phyloP scores from a whole-genome alignment of 2,113 vertebrate species.

The Castor canadensis region DNA sequence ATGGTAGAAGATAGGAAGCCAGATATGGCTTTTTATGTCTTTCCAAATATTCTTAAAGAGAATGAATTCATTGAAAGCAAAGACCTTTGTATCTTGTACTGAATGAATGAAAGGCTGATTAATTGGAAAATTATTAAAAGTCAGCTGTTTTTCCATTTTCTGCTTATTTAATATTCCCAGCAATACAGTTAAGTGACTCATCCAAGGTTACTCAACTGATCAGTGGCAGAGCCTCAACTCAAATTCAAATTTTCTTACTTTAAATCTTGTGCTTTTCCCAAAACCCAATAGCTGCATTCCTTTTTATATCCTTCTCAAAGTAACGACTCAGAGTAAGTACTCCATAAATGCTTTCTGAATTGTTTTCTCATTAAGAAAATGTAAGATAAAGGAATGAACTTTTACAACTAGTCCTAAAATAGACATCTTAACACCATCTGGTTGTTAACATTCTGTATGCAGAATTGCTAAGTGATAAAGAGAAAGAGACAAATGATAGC shows the following conservation, averaged over 20 bases:
- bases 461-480: constrained; percentile 57
- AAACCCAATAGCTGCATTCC: constrained; percentile 9
- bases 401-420: constrained; percentile 72
- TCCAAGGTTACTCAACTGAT: constrained; percentile 26
- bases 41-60: constrained; percentile 44
- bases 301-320: constrained; percentile 48
- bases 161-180: constrained; percentile 9
- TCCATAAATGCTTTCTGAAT: constrained; percentile 60
- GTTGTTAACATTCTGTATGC: constrained; percentile 62
- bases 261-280: neutral
- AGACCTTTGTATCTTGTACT: neutral
- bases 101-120: neutral
- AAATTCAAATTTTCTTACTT: constrained; percentile 42
- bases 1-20: neutral
- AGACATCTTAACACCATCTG: constrained; percentile 64
- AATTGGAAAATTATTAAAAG: constrained; percentile 28
- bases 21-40: neutral
- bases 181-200: constrained; percentile 30
- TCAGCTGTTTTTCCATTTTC: constrained; percentile 25
- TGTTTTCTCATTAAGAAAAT: constrained; percentile 70
- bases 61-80: constrained; percentile 37
- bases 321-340: constrained; percentile 52
- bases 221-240: neutral
- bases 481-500: constrained; percentile 56
- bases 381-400: constrained; percentile 63